phyloP scores from a whole-genome alignment of 2,888 invertebrate species.

The Thalpophila matura region DNA sequence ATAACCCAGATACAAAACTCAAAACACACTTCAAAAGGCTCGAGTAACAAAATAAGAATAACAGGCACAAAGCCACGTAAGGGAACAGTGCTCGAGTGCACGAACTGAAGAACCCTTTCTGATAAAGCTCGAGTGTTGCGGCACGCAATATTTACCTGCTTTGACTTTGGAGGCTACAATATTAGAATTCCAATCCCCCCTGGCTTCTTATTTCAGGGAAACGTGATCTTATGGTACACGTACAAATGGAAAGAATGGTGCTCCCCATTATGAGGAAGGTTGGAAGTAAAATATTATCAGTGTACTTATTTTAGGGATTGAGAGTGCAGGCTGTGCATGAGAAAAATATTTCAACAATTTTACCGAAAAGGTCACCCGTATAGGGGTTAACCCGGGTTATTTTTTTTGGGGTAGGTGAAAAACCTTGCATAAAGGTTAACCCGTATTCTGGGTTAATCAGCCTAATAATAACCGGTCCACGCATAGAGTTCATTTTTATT shows the following conservation, averaged over 20 bases:
- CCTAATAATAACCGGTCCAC: too few species aligned
- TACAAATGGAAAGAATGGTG: neutral
- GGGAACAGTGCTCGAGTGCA: conserved; percentile 30
- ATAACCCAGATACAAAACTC: conserved; percentile 42
- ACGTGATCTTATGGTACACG: conserved; percentile 32
- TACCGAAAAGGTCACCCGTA: too few species aligned
- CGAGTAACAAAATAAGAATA: conserved; percentile 43
- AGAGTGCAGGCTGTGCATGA: neutral
- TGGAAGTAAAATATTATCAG: neutral
- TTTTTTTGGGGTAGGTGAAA: too few species aligned
- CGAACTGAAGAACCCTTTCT: conserved; percentile 53
- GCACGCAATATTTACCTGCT: conserved; percentile 61
- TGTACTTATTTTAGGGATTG: neutral
- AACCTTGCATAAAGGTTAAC: too few species aligned
- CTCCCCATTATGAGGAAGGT: conserved; percentile 1
- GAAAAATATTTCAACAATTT: neutral
- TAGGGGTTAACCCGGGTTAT: too few species aligned
- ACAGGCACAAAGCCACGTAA: conserved; percentile 44
- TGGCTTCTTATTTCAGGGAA: conserved; percentile 24
- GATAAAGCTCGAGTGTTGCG: conserved; percentile 40
- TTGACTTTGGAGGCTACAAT: conserved; percentile 33
- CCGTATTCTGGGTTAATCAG: too few species aligned
- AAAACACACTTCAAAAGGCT: conserved; percentile 29
- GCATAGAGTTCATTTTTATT: too few species aligned
- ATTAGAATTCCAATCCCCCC: conserved; percentile 55